Evolutionary conservation across 1,140 invertebrate genomes (phyloP).

Genomic region (Meloidogyne floridensis): DNA sequence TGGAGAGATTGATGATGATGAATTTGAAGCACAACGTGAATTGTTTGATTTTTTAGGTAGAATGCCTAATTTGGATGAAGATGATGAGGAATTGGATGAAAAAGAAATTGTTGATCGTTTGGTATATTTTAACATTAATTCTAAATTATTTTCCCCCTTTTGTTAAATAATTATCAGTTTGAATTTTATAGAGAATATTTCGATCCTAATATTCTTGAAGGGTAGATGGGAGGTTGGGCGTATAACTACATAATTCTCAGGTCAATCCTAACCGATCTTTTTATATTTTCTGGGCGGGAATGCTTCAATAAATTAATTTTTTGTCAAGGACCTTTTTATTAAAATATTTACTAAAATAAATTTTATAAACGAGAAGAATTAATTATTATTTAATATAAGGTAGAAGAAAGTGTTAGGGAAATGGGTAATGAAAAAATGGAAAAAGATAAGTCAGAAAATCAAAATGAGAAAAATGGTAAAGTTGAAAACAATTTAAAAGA

Average conservation of each 20-base stretch:
- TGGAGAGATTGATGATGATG: background rate
- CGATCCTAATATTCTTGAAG: no score
- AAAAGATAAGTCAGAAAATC: background rate
- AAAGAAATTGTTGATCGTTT: background rate
- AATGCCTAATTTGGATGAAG: background rate
- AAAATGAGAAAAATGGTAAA: background rate
- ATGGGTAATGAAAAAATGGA: background rate
- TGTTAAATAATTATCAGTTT: no score
- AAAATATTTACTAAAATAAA: no score
- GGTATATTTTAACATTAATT: background rate
- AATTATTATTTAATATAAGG: background rate
- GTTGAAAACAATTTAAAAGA: background rate
- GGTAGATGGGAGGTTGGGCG: no score
- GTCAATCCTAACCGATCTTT: no score
- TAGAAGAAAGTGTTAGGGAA: conserved; percentile 3
- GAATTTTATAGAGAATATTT: background rate
- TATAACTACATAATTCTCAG: no score
- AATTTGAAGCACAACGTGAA: conserved; percentile 3
- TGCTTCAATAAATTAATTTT: no score
- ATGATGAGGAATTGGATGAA: background rate
- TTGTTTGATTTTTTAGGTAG: background rate
- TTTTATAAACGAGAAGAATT: background rate
- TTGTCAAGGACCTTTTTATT: no score
- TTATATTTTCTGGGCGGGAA: no score
- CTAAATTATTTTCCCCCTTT: no score